Conservation (phyloP, 2,797 vertebrate genomes). For the Scolopax rusticola region DNA sequence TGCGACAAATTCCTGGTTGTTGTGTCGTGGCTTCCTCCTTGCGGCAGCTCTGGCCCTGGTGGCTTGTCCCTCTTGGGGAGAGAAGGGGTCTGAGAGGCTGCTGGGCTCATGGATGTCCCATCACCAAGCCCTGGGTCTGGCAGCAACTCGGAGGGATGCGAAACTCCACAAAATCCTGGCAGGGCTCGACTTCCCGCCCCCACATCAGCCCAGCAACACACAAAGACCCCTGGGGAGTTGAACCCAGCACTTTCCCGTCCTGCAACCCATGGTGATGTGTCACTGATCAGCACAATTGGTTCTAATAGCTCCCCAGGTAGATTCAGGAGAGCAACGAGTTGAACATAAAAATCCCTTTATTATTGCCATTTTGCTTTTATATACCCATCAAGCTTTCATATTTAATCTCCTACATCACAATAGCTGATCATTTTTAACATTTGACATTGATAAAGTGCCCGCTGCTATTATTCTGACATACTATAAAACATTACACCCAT, state of each 20-base stretch:
- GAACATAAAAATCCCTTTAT: conserved; percentile 84
- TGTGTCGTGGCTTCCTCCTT: rapidly evolving
- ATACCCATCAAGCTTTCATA: conserved; percentile 86
- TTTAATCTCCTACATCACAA: conserved; percentile 87
- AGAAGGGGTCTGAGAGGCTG: not conserved
- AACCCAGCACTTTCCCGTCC: not conserved
- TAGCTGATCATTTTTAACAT: conserved; percentile 87
- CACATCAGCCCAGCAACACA: not conserved
- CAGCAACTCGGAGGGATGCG: rapidly evolving
- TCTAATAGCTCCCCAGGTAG: conserved; percentile 77
- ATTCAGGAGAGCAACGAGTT: conserved; percentile 77
- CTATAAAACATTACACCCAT: conserved; percentile 88
- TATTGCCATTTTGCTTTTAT: conserved; percentile 85
- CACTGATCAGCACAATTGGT: conserved; percentile 63
- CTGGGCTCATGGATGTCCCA: not conserved
- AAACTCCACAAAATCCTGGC: not conserved
- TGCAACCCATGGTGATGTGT: conserved; percentile 63
- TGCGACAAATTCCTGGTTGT: rapidly evolving
- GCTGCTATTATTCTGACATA: conserved; percentile 87
- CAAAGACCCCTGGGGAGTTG: not conserved
- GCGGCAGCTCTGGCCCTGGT: rapidly evolving
- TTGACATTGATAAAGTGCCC: conserved; percentile 88
- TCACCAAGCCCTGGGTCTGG: not conserved
- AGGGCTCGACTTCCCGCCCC: not conserved
- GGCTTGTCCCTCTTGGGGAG: not conserved